Conservation (phyloP, 2,113 vertebrate genomes). For the Gymnogyps californianus region DNA sequence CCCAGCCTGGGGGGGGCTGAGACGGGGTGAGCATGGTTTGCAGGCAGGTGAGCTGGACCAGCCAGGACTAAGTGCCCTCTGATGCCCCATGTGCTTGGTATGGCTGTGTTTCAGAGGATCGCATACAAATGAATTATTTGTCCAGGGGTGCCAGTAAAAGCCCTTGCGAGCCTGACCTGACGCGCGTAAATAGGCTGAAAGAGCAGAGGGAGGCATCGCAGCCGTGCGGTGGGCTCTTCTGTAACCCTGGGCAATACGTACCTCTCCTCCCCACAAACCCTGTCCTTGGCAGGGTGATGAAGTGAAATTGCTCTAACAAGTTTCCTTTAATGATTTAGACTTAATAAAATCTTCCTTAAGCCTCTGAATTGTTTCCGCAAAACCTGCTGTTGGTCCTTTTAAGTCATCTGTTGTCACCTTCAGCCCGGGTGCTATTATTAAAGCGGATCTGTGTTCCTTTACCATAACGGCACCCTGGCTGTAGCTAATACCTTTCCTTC, state of each 20-base stretch:
- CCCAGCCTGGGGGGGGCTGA: accelerated
- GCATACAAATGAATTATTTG: not conserved
- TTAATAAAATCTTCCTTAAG: not conserved
- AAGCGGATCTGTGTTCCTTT: not conserved
- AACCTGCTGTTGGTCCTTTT: not conserved
- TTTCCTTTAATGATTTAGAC: not conserved
- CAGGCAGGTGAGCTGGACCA: accelerated
- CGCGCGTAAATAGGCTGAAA: accelerated
- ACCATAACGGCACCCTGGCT: not conserved
- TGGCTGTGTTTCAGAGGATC: not conserved
- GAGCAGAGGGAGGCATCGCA: not conserved
- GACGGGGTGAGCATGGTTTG: accelerated
- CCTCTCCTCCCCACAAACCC: not conserved
- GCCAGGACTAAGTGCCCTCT: not conserved
- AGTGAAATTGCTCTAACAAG: not conserved
- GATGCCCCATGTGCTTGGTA: not conserved
- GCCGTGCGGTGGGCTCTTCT: not conserved
- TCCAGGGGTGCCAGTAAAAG: not conserved
- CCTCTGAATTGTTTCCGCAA: not conserved
- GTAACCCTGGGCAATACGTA: accelerated
- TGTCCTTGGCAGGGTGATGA: not conserved
- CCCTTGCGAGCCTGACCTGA: accelerated
- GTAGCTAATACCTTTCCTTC: conserved; percentile 23
- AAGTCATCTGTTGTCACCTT: not conserved
- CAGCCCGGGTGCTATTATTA: not conserved